A percentile compares a stretch with the other conserved stretches of the same genome.
These are phyloP conservation scores for Lepidotrigona ventralis DNA, from an alignment of 1,140 invertebrate genomes.

Conservation along the genomic window DNA sequence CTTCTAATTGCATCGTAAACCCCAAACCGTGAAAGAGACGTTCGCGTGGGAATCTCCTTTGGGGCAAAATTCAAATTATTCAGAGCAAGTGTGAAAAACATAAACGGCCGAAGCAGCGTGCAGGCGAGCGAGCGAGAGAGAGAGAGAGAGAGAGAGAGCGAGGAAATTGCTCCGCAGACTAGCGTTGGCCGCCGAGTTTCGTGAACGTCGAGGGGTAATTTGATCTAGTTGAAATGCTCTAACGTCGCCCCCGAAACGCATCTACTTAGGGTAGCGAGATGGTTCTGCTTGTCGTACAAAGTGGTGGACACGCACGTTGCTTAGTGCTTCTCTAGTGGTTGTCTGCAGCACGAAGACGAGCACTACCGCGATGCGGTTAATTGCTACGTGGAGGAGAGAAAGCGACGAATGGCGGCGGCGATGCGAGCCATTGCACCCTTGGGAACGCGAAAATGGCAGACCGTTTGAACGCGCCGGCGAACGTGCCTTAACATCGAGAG, in stretches of 20 bases:
- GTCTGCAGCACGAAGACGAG: conserved; percentile 41
- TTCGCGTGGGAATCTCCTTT: not conserved
- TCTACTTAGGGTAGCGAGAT: conserved; percentile 46
- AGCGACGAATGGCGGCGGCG: conserved; percentile 41
- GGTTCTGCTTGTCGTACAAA: conserved; percentile 53
- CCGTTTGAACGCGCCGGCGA: conserved; percentile 39
- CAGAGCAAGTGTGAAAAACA: not conserved
- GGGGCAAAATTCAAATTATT: not conserved
- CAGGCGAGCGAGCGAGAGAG: not conserved
- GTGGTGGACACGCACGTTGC: conserved; percentile 60
- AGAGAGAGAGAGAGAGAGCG: no score
- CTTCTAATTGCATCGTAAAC: not conserved
- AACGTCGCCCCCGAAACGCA: conserved; percentile 40
- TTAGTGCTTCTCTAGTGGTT: conserved; percentile 40
- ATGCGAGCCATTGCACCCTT: conserved; percentile 37
- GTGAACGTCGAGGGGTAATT: conserved; percentile 43
- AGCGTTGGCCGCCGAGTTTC: conserved; percentile 9
- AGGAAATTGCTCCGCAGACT: not conserved
- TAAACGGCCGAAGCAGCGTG: not conserved
- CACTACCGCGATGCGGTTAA: conserved; percentile 62
- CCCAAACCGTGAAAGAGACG: not conserved
- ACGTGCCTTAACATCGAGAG: not conserved
- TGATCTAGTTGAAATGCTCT: conserved; percentile 60
- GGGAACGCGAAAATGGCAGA: conserved; percentile 24
- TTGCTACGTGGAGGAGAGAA: conserved; percentile 57